phyloP scores from a whole-genome alignment of 2,888 invertebrate genomes.

The Heteromurus nitidus region DNA sequence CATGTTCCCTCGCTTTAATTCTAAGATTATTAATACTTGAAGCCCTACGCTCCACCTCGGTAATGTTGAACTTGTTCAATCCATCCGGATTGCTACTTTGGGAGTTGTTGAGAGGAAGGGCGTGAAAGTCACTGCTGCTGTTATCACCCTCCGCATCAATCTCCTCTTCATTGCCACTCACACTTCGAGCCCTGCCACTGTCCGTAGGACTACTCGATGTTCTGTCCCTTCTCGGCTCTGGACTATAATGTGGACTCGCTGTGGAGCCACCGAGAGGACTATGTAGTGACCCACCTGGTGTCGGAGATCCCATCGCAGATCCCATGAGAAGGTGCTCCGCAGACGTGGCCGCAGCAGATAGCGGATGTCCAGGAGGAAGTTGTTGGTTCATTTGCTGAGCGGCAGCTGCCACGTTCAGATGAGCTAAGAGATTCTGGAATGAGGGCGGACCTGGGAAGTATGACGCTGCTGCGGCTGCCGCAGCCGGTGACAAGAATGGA shows the following conservation, averaged over 20 bases:
- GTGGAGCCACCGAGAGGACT: constrained; percentile 66
- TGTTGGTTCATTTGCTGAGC: constrained; percentile 71
- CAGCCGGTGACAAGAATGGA: constrained; percentile 78
- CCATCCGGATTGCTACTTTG: constrained; percentile 47
- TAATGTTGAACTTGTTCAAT: constrained; percentile 74
- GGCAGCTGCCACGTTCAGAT: constrained; percentile 76
- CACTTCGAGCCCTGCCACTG: constrained; percentile 44
- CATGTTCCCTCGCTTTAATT: constrained; percentile 92
- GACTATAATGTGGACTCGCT: constrained; percentile 68
- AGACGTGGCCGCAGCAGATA: constrained; percentile 55
- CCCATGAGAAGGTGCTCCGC: constrained; percentile 58
- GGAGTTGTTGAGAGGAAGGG: constrained; percentile 47
- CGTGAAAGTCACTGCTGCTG: constrained; percentile 57
- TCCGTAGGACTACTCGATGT: constrained; percentile 56
- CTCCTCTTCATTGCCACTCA: constrained; percentile 52
- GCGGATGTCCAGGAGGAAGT: constrained; percentile 65
- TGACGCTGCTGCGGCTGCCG: constrained; percentile 81
- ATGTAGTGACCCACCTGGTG: constrained; percentile 61
- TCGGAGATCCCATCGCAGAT: constrained; percentile 45
- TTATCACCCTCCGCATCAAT: constrained; percentile 60
- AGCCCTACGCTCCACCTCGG: constrained; percentile 87
- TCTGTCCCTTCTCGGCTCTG: constrained; percentile 59
- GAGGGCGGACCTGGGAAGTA: constrained; percentile 80
- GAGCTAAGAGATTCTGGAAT: constrained; percentile 90
- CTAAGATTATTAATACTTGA: constrained; percentile 91